Conservation (phyloP, 2,113 vertebrate species). For the Empidonax traillii region DNA sequence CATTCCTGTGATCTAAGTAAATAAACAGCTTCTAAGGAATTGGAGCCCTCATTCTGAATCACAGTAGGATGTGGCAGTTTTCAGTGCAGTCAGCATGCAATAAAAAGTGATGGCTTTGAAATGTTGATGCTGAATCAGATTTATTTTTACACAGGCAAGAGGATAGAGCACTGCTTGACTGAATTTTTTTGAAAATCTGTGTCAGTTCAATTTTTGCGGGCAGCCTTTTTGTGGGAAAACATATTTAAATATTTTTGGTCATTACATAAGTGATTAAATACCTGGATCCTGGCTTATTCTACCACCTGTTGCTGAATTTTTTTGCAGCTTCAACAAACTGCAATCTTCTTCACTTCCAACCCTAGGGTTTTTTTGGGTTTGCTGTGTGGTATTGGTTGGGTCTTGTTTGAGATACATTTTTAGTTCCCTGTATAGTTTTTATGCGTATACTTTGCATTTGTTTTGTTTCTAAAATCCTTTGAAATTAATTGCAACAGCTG, state of each 20-base stretch:
- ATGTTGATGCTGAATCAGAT: constrained; percentile 12
- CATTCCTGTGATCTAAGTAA: background rate
- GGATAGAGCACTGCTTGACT: background rate
- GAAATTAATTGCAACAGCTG: background rate
- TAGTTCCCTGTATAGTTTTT: background rate
- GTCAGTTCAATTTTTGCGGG: background rate
- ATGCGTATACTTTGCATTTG: background rate
- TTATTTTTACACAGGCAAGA: background rate
- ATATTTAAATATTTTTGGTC: background rate
- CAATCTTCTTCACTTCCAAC: background rate
- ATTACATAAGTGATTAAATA: background rate
- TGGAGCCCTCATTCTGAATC: background rate
- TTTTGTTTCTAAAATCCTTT: background rate
- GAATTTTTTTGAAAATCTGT: background rate
- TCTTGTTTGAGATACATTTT: background rate
- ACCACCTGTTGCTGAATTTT: background rate
- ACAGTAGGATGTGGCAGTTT: background rate
- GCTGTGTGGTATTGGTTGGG: background rate
- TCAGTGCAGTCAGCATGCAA: background rate
- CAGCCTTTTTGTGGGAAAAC: background rate
- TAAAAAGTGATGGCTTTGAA: constrained; percentile 15
- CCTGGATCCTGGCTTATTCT: background rate
- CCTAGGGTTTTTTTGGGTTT: background rate
- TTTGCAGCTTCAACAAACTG: background rate
- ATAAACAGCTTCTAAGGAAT: background rate